These are phyloP conservation scores for Zaprionus capensis DNA, from an alignment of 1,140 invertebrate genomes.

Conservation along the genomic window DNA sequence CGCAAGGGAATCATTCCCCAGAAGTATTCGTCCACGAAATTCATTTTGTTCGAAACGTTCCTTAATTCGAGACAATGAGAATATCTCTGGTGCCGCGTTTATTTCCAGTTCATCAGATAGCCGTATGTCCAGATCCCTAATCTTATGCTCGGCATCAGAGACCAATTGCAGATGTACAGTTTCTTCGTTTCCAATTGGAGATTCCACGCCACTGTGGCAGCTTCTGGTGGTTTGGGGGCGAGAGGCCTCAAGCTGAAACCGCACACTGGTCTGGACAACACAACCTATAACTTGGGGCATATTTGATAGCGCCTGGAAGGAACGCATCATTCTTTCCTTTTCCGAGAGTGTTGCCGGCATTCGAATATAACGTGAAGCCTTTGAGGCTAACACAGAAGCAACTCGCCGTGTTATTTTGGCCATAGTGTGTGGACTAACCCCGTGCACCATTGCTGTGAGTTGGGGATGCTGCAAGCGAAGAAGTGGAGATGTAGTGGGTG, in stretches of 20 bases:
- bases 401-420: constrained; percentile 70
- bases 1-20: constrained; percentile 60
- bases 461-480: constrained; percentile 58
- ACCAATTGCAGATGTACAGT: constrained; percentile 66
- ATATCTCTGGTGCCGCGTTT: constrained; percentile 53
- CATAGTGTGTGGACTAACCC: constrained; percentile 62
- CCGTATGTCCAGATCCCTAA: constrained; percentile 70
- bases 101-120: constrained; percentile 48
- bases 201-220: background rate
- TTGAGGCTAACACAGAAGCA: constrained; percentile 67
- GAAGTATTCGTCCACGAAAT: constrained; percentile 71
- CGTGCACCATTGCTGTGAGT: constrained; percentile 65
- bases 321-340: constrained; percentile 69
- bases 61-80: constrained; percentile 63
- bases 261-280: constrained; percentile 56
- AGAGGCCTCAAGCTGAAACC: constrained; percentile 31
- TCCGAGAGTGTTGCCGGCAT: constrained; percentile 75
- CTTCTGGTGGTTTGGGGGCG: constrained; percentile 13
- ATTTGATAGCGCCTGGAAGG: constrained; percentile 65
- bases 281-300: constrained; percentile 77
- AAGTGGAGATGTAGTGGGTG: background rate
- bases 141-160: constrained; percentile 68
- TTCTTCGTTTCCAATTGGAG: constrained; percentile 40
- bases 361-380: constrained; percentile 71
- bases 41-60: constrained; percentile 79